Conservation (phyloP, 2,113 vertebrate genomes). For the Mirounga angustirostris region DNA sequence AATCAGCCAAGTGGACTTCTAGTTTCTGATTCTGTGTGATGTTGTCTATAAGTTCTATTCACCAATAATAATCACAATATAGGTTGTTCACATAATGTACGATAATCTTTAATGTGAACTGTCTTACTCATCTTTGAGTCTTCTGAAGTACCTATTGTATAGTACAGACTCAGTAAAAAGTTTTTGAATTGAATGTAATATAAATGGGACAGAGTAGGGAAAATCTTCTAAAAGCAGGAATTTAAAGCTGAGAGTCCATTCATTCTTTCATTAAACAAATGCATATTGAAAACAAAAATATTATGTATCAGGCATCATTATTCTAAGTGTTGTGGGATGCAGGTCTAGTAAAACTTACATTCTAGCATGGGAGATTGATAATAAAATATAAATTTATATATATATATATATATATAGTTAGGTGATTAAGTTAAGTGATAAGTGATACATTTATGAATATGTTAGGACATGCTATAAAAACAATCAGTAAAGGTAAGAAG, state of each 20-base stretch:
- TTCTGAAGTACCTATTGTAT: not conserved
- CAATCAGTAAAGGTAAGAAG: not conserved
- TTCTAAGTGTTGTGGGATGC: not conserved
- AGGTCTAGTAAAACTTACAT: not conserved
- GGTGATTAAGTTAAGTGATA: not conserved
- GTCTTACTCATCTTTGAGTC: not conserved
- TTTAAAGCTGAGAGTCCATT: not conserved
- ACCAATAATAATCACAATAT: not conserved
- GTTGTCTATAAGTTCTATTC: not conserved
- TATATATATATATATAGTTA: not conserved
- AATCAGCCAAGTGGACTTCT: not conserved
- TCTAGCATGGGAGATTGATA: not conserved
- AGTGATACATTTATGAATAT: not conserved
- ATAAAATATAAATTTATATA: not conserved
- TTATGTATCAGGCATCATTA: not conserved
- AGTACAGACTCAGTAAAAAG: not conserved
- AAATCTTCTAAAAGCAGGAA: not conserved
- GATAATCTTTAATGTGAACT: not conserved
- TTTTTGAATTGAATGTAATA: not conserved
- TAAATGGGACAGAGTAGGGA: not conserved
- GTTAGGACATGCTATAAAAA: not conserved
- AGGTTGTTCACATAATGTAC: not conserved
- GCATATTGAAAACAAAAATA: not conserved
- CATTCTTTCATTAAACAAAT: conserved; percentile 3
- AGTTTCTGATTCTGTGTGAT: not conserved